Conservation (phyloP, 2,888 invertebrate genomes). For the Malthinus seriepunctatus region DNA sequence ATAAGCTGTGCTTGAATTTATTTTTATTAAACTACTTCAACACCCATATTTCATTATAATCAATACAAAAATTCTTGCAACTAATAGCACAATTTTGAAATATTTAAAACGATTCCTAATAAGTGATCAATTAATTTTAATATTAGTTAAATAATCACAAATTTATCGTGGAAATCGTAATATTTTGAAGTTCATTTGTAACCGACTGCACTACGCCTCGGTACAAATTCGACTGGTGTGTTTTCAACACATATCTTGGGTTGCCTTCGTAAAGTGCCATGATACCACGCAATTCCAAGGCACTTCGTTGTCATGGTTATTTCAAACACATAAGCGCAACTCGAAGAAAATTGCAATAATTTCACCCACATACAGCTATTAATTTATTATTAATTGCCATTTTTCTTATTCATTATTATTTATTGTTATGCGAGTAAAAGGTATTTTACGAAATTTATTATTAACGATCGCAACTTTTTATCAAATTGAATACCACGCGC, state of each 20-base stretch:
- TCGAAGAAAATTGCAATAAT: not conserved
- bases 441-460: too few relatives aligned
- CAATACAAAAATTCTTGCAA: slow-evolving; percentile 1
- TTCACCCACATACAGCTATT: too few relatives aligned
- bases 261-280: not conserved
- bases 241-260: not conserved
- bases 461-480: too few relatives aligned
- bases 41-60: slow-evolving; percentile 3
- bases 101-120: not conserved
- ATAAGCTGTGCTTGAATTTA: not conserved
- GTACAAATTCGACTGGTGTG: slow-evolving; percentile 44
- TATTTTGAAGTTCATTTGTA: slow-evolving; percentile 30
- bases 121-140: too few relatives aligned
- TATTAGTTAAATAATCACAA: too few relatives aligned
- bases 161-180: not conserved
- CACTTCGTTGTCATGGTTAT: slow-evolving; percentile 1
- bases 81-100: not conserved
- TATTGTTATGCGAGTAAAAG: too few relatives aligned
- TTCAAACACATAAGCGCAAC: not conserved
- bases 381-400: too few relatives aligned
- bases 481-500: too few relatives aligned
- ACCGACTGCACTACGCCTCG: slow-evolving; percentile 49
- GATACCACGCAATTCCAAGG: slow-evolving; percentile 2
- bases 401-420: too few relatives aligned
- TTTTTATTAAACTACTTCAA: not conserved